Evolutionary conservation across 2,888 invertebrate species (phyloP).

Genomic region (Apamea monoglypha): DNA sequence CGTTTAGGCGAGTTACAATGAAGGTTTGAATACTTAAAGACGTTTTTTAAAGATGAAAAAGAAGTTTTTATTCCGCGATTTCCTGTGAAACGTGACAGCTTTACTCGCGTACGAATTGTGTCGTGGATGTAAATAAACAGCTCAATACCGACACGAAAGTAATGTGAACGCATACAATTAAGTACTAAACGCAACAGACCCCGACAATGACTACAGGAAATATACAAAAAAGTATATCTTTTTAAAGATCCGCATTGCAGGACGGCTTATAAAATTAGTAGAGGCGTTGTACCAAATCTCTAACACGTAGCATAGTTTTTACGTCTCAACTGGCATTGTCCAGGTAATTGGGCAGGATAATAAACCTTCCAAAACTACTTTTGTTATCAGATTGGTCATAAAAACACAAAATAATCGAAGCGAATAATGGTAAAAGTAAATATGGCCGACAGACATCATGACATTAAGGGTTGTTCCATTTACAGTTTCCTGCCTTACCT

Average conservation of each 20-base stretch:
- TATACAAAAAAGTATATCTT: constrained; percentile 53
- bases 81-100: constrained; percentile 57
- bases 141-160: constrained; percentile 29
- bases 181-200: constrained; percentile 41
- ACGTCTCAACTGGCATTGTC: constrained; percentile 23
- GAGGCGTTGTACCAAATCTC: constrained; percentile 29
- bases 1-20: not conserved
- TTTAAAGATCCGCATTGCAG: constrained; percentile 80
- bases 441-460: constrained; percentile 88
- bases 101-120: constrained; percentile 10
- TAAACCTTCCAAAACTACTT: constrained; percentile 49
- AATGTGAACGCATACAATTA: constrained; percentile 41
- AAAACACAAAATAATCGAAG: constrained; percentile 79
- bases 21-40: constrained; percentile 31
- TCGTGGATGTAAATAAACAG: constrained; percentile 50
- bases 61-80: constrained; percentile 46
- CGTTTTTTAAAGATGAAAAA: constrained; percentile 31
- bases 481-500: constrained; percentile 82
- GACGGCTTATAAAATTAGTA: constrained; percentile 57
- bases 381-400: constrained; percentile 63
- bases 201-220: constrained; percentile 43
- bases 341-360: constrained; percentile 26
- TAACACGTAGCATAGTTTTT: constrained; percentile 36
- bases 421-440: constrained; percentile 80
- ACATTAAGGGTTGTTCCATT: constrained; percentile 85